Evolutionary conservation across 2,797 vertebrate species (phyloP).

Genomic region (Megalops cyprinoides): DNA sequence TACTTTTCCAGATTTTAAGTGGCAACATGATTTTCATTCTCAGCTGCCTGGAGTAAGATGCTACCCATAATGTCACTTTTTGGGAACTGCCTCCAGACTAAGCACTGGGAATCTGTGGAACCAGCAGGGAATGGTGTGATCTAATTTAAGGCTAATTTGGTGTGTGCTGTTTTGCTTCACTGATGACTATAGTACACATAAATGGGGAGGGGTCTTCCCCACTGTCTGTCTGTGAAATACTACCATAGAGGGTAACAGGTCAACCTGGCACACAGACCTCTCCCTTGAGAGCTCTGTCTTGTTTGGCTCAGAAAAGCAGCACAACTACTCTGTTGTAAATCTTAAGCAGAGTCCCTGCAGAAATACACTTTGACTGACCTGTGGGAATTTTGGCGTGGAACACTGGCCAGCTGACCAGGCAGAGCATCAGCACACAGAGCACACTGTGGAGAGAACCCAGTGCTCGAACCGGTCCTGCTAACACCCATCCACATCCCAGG

Average conservation of each 20-base stretch:
- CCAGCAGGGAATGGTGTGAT: not conserved
- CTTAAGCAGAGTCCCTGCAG: not conserved
- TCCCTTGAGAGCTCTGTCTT: not conserved
- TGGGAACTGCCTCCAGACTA: not conserved
- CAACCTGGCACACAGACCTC: not conserved
- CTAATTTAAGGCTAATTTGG: not conserved
- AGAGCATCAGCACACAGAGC: conserved; percentile 8
- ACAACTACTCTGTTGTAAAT: not conserved
- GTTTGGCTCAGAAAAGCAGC: no score
- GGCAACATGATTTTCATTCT: not conserved
- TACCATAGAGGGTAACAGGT: not conserved
- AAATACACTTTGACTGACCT: conserved; percentile 12
- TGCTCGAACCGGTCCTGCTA: not conserved
- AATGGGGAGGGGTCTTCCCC: not conserved
- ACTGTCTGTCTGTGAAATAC: conserved; percentile 6
- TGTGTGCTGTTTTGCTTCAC: not conserved
- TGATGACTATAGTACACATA: not conserved
- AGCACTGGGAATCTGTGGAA: not conserved
- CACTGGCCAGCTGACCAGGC: conserved; percentile 7
- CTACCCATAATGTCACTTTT: not conserved
- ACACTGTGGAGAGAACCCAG: not conserved
- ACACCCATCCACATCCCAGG: not conserved
- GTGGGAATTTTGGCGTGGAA: conserved; percentile 21
- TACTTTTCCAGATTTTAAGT: conserved; percentile 3
- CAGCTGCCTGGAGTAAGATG: not conserved